Base-by-base conservation (phyloP, 1,140 invertebrate genomes). In the Spodoptera frugiperda region DNA sequence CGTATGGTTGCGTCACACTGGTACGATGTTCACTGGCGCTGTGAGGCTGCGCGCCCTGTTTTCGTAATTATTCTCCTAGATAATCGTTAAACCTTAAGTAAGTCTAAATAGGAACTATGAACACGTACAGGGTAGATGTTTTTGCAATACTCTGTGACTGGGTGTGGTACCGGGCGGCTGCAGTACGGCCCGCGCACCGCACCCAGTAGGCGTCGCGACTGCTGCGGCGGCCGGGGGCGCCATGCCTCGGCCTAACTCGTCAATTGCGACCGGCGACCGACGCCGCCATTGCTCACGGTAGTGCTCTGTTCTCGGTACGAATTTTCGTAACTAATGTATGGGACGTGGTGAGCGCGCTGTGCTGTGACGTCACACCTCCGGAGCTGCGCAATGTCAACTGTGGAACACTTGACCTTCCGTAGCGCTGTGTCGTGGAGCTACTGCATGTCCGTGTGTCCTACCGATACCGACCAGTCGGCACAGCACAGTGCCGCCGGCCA, bases 71-170 rank as follows among this genome's bases (percentile, higher is more conserved):
- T 81, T 90, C 84, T 88, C 80, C 87, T 90, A 89, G 88, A 83
- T 91, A 91, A 86, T 88, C 86, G 91, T 92, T 91, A 88, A 82
- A 89, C 82, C 85, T 83, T 87, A 88, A 85, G 80, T 92, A 92
- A 92, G 86, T 86, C 87, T 91, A 85, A 87, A 87, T 92, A 91
- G 87, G 84, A 89, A 89, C 83, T 91, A 91, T 88, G 85, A 89
- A 89, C 88, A 86, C 88, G 91, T 92, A 94, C 92, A 94, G 92
- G 92, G 92, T 94, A 94, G 92, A 88, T 88, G 87, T 89, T 84
- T 87, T 85, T 91, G 86, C 89, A 88, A 87, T 89, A 91, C 91
- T 91, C 92, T 93, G 90, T 92, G 79, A 84, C 90, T 90, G 88
- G 86, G 86, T 79, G 88, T 77, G 84, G 79, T 83, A 84, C 87